These are phyloP conservation scores for Drosophila mauritiana DNA, from an alignment of 1,140 invertebrate species.

Conservation along the genomic window DNA sequence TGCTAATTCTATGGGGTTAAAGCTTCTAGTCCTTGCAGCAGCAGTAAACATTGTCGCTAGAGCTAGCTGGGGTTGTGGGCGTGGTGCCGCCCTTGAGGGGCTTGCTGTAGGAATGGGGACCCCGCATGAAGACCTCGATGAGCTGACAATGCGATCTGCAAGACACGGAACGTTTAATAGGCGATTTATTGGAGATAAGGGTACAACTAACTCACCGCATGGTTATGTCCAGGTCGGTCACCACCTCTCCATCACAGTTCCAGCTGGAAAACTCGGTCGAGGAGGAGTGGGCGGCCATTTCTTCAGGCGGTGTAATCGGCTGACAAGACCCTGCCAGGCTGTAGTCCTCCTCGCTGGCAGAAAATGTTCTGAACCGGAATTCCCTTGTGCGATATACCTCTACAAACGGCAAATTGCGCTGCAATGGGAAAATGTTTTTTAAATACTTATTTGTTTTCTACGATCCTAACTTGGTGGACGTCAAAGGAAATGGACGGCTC, in stretches of 20 bases:
- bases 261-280: slow-evolving; percentile 87
- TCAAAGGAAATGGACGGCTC: no score
- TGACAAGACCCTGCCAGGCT: slow-evolving; percentile 76
- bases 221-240: slow-evolving; percentile 88
- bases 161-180: not conserved
- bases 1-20: slow-evolving; percentile 51
- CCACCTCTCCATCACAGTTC: slow-evolving; percentile 95
- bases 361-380: slow-evolving; percentile 88
- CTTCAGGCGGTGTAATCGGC: slow-evolving; percentile 56
- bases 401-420: slow-evolving; percentile 89
- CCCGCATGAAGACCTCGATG: slow-evolving; percentile 86
- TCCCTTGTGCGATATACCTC: slow-evolving; percentile 91
- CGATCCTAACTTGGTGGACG: no score
- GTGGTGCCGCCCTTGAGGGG: slow-evolving; percentile 41
- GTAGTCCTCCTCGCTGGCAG: slow-evolving; percentile 65
- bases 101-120: slow-evolving; percentile 80
- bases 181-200: not conserved
- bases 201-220: slow-evolving; percentile 87
- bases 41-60: slow-evolving; percentile 74
- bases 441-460: slow-evolving; percentile 8
- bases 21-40: slow-evolving; percentile 70
- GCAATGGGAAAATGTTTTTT: slow-evolving; percentile 85
- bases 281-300: slow-evolving; percentile 27
- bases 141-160: slow-evolving; percentile 86
- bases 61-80: slow-evolving; percentile 62